phyloP scores from a whole-genome alignment of 2,797 vertebrate genomes.

The Arnoldichthys spilopterus region DNA sequence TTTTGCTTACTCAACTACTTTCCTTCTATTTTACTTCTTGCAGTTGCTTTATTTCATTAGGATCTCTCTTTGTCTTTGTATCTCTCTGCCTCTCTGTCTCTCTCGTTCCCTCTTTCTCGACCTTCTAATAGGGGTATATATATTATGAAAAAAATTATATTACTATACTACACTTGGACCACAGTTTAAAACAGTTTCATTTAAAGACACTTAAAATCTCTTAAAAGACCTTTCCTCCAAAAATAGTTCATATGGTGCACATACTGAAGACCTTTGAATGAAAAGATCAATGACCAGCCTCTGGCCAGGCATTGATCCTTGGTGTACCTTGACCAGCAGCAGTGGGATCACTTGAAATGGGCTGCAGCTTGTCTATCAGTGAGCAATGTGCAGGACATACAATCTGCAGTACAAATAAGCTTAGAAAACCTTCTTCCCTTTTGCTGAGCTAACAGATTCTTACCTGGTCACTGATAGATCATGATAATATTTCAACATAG shows the following conservation, averaged over 20 bases:
- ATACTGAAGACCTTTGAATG: conserved; percentile 24
- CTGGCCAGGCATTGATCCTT: conserved; percentile 41
- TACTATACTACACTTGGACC: neutral
- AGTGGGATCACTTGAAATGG: neutral
- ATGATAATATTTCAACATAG: neutral
- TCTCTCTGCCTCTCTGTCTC: too few relatives aligned
- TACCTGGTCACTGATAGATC: neutral
- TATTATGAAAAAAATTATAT: too few relatives aligned
- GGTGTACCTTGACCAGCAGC: conserved; percentile 47
- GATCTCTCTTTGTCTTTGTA: too few relatives aligned
- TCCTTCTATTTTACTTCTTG: neutral
- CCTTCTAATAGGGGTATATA: too few relatives aligned
- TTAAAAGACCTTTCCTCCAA: neutral
- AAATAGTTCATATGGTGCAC: neutral
- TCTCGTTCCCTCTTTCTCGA: too few relatives aligned
- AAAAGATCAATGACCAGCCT: conserved; percentile 48
- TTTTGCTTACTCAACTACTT: neutral
- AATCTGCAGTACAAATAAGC: conserved; percentile 59
- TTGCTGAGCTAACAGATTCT: conserved; percentile 2
- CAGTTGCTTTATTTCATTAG: too few relatives aligned
- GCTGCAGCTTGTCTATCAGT: conserved; percentile 27
- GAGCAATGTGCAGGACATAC: conserved; percentile 23
- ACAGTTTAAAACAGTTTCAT: neutral
- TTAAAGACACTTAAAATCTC: neutral
- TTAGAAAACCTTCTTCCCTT: conserved; percentile 21